Conservation (phyloP, 2,888 invertebrate genomes). For the Drosophila differens region DNA sequence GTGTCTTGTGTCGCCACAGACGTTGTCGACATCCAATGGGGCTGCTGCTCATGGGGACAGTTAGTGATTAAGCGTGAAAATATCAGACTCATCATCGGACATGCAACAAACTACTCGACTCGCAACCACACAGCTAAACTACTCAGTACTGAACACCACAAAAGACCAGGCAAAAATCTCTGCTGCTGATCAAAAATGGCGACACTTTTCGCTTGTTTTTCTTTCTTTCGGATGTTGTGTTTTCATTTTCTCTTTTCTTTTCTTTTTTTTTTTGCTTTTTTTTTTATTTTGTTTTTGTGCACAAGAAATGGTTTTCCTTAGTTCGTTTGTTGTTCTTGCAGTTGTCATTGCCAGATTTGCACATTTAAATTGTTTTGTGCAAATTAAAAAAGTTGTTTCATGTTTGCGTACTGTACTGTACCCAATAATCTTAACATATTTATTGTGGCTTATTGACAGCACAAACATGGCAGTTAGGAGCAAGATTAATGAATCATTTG, state of each 20-base stretch:
- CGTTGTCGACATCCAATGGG: conserved; percentile 46
- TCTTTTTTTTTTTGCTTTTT: conserved; percentile 1
- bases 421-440: conserved; percentile 16
- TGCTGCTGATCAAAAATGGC: conserved; percentile 56
- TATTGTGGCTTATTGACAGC: conserved; percentile 25
- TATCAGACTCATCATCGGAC: conserved; percentile 68
- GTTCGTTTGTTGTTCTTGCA: conserved; percentile 34
- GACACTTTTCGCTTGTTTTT: conserved; percentile 63
- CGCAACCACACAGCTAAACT: conserved; percentile 10
- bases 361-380: conserved; percentile 43
- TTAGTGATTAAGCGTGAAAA: conserved; percentile 84
- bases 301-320: conserved; percentile 31
- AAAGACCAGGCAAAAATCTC: conserved; percentile 29
- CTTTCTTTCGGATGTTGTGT: conserved; percentile 31
- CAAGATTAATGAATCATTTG: background rate
- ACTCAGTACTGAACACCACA: background rate
- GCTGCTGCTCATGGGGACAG: conserved; percentile 69
- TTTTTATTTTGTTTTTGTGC: conserved; percentile 3
- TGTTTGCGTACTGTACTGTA: conserved; percentile 48
- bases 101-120: conserved; percentile 34
- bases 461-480: background rate
- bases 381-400: conserved; percentile 65
- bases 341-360: conserved; percentile 40
- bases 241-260: conserved; percentile 19
- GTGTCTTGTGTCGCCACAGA: conserved; percentile 59